phyloP scores from a whole-genome alignment of 2,797 vertebrate species.

The Spheniscus humboldti region DNA sequence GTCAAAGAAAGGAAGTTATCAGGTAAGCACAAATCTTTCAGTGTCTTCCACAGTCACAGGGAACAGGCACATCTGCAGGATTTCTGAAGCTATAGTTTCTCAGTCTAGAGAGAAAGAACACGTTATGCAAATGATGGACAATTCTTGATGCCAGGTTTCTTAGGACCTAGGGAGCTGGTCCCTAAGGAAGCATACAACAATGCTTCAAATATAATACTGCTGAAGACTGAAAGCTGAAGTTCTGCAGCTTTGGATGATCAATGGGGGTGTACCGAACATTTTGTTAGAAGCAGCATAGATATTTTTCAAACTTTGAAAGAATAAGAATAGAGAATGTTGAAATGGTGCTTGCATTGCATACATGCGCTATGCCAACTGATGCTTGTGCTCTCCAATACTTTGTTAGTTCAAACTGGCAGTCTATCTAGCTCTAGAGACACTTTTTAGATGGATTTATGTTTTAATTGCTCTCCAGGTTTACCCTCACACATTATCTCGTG shows the following conservation, averaged over 20 bases:
- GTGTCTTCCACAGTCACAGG: background rate
- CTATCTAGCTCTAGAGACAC: background rate
- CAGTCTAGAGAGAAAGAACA: background rate
- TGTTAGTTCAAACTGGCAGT: background rate
- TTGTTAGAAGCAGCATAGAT: background rate
- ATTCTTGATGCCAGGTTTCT: background rate
- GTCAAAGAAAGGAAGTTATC: background rate
- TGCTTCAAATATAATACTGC: background rate
- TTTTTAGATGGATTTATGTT: conserved; percentile 27
- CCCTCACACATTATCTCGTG: background rate
- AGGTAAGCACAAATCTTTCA: background rate
- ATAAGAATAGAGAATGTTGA: background rate
- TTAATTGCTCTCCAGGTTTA: conserved; percentile 32
- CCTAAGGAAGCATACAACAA: background rate
- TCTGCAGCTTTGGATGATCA: background rate
- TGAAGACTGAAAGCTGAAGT: background rate
- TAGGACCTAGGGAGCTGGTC: background rate
- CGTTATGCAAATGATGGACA: background rate
- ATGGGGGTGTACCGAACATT: background rate
- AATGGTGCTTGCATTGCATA: background rate
- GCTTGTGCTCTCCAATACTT: background rate
- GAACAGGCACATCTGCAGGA: background rate
- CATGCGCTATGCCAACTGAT: background rate
- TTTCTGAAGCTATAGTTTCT: background rate
- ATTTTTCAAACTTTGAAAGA: background rate